Conservation (phyloP, 2,797 vertebrate species). For the Lagorchestes hirsutus region DNA sequence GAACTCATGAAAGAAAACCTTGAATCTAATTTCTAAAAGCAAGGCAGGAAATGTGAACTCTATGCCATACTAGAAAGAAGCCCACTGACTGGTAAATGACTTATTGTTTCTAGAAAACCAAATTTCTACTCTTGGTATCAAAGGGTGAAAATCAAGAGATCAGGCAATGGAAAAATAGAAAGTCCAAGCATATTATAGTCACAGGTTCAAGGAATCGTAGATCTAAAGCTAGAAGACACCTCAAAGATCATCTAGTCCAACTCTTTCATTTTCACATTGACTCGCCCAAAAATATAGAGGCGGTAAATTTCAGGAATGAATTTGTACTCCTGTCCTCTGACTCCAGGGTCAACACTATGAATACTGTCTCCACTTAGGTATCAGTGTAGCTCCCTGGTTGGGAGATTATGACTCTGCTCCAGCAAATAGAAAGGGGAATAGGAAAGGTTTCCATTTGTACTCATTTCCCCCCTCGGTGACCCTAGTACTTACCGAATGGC, state of each 20-base stretch:
- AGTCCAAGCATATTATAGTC: no score
- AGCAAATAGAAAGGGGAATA: neutral
- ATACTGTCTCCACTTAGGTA: neutral
- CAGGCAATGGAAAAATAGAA: no score
- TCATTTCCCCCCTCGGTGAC: neutral
- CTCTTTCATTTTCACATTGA: neutral
- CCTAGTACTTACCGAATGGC: slow-evolving; percentile 89
- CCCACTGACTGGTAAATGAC: no score
- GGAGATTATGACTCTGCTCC: neutral
- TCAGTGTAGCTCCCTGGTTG: neutral
- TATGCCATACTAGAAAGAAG: no score
- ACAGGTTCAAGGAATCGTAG: no score
- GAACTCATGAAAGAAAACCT: no score
- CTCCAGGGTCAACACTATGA: neutral
- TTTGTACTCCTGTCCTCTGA: neutral
- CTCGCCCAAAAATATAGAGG: neutral
- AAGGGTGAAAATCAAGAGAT: no score
- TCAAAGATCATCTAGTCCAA: slow-evolving; percentile 7
- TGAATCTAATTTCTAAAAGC: no score
- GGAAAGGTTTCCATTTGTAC: neutral
- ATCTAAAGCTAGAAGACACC: neutral
- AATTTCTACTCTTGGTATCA: no score
- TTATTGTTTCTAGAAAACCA: no score
- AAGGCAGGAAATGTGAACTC: neutral
- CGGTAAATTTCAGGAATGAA: neutral